Percentiles rank a stretch among this genome's conserved stretches.
Evolutionary conservation across 2,888 invertebrate species (phyloP).

Genomic region (Fragum sueziense): DNA sequence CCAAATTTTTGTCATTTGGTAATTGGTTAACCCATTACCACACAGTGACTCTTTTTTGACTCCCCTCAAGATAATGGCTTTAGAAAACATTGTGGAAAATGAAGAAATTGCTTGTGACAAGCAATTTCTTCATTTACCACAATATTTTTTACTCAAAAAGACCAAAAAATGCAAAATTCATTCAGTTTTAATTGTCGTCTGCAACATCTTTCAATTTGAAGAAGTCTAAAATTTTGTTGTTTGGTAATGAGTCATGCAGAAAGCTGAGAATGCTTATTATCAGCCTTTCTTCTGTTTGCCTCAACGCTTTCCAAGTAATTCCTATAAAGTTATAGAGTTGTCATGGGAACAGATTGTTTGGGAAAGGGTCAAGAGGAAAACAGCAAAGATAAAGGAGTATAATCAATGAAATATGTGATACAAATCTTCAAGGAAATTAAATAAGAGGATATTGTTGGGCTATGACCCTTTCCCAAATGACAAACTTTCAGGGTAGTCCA

Average conservation of each 20-base stretch:
- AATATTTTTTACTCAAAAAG: not conserved
- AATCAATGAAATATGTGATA: not conserved
- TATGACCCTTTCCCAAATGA: no score
- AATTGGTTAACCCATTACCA: not conserved
- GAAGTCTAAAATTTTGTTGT: no score
- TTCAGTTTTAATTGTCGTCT: no score
- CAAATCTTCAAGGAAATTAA: not conserved
- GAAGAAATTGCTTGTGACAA: not conserved
- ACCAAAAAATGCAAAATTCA: no score
- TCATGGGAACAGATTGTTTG: no score
- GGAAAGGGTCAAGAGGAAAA: no score
- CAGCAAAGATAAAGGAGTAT: not conserved
- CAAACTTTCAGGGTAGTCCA: no score
- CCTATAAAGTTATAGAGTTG: no score
- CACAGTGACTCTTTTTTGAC: not conserved
- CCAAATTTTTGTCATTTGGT: no score
- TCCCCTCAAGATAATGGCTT: not conserved
- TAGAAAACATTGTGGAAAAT: not conserved
- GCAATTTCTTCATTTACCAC: constrained; percentile 4
- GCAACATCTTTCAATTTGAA: no score
- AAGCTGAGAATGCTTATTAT: not conserved
- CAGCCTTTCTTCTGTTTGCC: not conserved
- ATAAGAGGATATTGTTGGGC: not conserved
- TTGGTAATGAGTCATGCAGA: not conserved
- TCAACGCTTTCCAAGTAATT: not conserved